Evolutionary conservation across 2,888 invertebrate species (phyloP).

Genomic region (Acronicta aceris): DNA sequence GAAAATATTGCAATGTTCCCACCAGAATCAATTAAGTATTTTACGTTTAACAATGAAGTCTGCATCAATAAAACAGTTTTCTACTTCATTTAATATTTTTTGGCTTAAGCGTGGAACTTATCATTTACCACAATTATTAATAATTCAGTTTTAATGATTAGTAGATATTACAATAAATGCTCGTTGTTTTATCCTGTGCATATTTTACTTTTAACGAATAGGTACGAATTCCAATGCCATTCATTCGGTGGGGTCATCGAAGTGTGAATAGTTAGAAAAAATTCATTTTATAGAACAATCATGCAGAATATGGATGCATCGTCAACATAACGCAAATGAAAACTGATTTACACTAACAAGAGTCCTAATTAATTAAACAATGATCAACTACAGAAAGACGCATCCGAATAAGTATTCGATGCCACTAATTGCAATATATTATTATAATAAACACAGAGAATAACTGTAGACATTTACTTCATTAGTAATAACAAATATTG

Average conservation of each 20-base stretch:
- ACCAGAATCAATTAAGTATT: constrained; percentile 4
- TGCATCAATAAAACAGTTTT: constrained; percentile 16
- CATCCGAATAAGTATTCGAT: constrained; percentile 27
- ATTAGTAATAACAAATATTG: not conserved
- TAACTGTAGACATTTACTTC: constrained; percentile 23
- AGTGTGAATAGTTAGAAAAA: constrained; percentile 1
- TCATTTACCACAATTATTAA: too few relatives aligned
- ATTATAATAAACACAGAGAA: constrained; percentile 23
- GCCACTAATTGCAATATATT: constrained; percentile 11
- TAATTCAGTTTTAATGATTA: too few relatives aligned
- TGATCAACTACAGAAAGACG: constrained; percentile 25
- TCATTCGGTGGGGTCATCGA: constrained; percentile 25
- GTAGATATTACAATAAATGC: too few relatives aligned
- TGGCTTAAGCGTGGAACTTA: not conserved
- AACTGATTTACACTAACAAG: constrained; percentile 11
- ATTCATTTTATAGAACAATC: not conserved
- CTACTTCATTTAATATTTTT: not conserved
- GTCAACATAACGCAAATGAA: constrained; percentile 8
- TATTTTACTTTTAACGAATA: not conserved
- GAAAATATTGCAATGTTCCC: constrained; percentile 17
- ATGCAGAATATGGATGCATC: constrained; percentile 6
- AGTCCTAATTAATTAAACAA: constrained; percentile 4
- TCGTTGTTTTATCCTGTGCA: too few relatives aligned
- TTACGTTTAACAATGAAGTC: constrained; percentile 3
- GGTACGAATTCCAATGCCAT: not conserved